Base-by-base conservation (phyloP, 1,140 invertebrate species). In the Pseudobourletiella spinata region DNA sequence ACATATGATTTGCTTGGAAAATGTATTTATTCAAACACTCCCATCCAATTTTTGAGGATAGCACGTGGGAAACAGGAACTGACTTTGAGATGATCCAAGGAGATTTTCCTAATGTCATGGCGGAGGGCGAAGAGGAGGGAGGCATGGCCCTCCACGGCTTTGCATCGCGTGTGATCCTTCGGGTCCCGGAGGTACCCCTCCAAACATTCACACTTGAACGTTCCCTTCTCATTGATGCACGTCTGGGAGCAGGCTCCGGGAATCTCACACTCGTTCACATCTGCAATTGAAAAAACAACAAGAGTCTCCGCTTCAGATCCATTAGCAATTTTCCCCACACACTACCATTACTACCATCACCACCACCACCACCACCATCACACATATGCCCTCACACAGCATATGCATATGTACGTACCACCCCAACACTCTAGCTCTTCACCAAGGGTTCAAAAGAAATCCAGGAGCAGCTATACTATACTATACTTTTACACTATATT, bases 121-220 rank as follows among this genome's bases (percentile, higher is more conserved):
- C 87, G 81, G 58, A 89, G 81, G 0, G 90, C 86, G 72, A 94
- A 89, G 4, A 95, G 76, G 0, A 93, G 75, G 16, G 87, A 89
- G 1, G 88, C 86, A 69, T 90, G 88, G 15, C 88, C 89, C 74
- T 91, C 88, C 1, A 85, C 83, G 0, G 89, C 89, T 78, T 92
- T 93, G 75, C 91, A 96, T 22, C 83, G 79, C 1, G 86, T 89
- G 56, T 84, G 79, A 72, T 92, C 86, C 26, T 84, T 80, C 0
- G 88, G 88, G 74, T 94, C 91, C 55, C 87, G 77, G 55, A 86
- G 82, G 74, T 98, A 99, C 6, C 92, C 93, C 0, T 80, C 71
- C 35, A 85, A 78, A 74, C 96, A 99, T 70, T 87, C 85, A 74
- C 96, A 99, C 75, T 96, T 95, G 77, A 87, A 97, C 2, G 83